phyloP scores from a whole-genome alignment of 2,113 vertebrate species.

The Ictidomys tridecemlineatus region DNA sequence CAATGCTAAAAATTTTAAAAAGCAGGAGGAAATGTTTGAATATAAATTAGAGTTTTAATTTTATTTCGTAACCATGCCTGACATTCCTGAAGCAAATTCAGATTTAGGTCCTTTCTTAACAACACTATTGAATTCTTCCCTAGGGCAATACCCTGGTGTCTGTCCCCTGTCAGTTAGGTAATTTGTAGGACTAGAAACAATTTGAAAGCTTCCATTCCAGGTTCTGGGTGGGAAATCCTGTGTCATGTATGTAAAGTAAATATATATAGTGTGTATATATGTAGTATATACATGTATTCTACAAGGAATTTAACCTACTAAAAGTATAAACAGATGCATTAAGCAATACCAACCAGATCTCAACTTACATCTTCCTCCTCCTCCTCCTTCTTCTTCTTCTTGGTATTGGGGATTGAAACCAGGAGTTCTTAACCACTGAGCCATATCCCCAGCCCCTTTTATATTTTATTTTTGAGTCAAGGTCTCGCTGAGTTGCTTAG shows the following conservation, averaged over 20 bases:
- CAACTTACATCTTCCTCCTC: too few relatives aligned
- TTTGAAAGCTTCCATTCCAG: neutral
- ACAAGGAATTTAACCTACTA: constrained; percentile 22
- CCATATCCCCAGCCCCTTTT: too few relatives aligned
- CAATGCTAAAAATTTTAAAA: neutral
- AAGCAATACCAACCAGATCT: neutral
- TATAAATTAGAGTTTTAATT: constrained; percentile 46
- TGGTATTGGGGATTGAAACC: too few relatives aligned
- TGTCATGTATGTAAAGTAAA: neutral
- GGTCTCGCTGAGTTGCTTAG: too few relatives aligned
- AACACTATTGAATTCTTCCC: neutral
- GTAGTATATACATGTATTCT: neutral
- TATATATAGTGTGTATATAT: neutral
- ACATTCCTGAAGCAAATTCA: neutral
- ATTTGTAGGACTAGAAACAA: constrained; percentile 9
- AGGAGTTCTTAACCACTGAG: too few relatives aligned
- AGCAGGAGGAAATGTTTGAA: neutral
- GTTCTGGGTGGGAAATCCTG: neutral
- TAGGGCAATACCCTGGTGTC: neutral
- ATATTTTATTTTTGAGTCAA: too few relatives aligned
- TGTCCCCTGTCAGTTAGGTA: neutral
- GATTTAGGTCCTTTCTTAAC: constrained; percentile 16
- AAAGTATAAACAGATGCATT: neutral
- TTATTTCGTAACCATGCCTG: neutral
- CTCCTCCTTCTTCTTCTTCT: neutral